phyloP scores from a whole-genome alignment of 2,797 vertebrate species.

The Phoeniculus purpureus region DNA sequence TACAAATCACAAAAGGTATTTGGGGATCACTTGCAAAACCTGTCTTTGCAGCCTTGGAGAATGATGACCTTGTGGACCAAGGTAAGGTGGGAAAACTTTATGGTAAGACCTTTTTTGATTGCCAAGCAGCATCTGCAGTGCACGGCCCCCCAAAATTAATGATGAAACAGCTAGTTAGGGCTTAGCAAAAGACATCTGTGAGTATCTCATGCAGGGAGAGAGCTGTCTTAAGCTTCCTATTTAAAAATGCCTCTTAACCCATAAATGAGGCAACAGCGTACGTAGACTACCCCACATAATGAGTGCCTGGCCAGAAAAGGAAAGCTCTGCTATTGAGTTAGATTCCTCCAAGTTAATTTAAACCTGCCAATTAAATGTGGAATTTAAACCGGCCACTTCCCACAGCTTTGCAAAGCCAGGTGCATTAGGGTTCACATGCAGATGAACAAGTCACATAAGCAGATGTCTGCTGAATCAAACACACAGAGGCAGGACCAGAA shows the following conservation, averaged over 20 bases:
- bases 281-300: background rate
- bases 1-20: background rate
- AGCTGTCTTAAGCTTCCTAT: background rate
- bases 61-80: fast-evolving
- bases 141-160: background rate
- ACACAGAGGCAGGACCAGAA: background rate
- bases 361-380: background rate
- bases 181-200: background rate
- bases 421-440: background rate
- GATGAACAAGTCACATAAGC: background rate
- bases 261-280: background rate
- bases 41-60: background rate
- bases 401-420: background rate
- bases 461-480: background rate
- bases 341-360: background rate
- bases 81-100: background rate
- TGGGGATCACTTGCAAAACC: background rate
- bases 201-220: background rate
- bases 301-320: background rate
- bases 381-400: background rate
- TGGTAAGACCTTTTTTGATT: background rate
- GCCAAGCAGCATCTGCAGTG: background rate
- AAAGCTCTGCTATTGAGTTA: background rate
- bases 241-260: background rate
- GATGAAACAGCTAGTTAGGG: background rate